These are phyloP conservation scores for Malthinus seriepunctatus DNA, from an alignment of 2,888 invertebrate species.

Conservation along the genomic window DNA sequence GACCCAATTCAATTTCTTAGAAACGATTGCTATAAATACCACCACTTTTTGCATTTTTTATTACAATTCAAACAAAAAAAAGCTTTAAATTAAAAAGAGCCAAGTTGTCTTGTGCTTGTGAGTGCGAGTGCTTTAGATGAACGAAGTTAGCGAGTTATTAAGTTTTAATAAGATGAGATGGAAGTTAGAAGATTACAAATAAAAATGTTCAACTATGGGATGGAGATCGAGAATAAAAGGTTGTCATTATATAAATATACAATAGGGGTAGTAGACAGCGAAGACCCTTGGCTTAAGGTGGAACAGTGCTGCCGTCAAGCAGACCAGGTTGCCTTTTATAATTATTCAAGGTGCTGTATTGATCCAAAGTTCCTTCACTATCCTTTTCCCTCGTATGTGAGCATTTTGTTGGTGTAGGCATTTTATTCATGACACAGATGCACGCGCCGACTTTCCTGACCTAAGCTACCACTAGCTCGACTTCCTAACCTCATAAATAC, in stretches of 20 bases:
- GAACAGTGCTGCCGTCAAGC: constrained; percentile 46
- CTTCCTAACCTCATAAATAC: constrained; percentile 30
- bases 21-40: constrained; percentile 27
- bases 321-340: constrained; percentile 53
- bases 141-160: not conserved
- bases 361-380: constrained; percentile 51
- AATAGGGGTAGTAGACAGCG: constrained; percentile 27
- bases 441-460: constrained; percentile 37
- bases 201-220: not conserved
- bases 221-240: constrained; percentile 9
- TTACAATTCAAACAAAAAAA: constrained; percentile 1
- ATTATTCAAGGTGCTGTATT: constrained; percentile 55
- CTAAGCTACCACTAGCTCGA: constrained; percentile 31
- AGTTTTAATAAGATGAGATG: not conserved
- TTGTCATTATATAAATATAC: constrained; percentile 24
- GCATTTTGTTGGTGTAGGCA: constrained; percentile 39
- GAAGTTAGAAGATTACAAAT: not conserved
- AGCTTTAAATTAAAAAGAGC: not conserved
- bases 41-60: constrained; percentile 22
- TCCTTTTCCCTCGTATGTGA: constrained; percentile 42
- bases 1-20: constrained; percentile 28
- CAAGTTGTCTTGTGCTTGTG: not conserved
- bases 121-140: constrained; percentile 7
- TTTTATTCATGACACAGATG: constrained; percentile 36
- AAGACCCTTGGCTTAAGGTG: constrained; percentile 44